Percentiles rank a stretch among this genome's conserved stretches.
These are phyloP conservation scores for Ganaspis sp. DNA, from an alignment of 1,140 invertebrate genomes.

Conservation along the genomic window DNA sequence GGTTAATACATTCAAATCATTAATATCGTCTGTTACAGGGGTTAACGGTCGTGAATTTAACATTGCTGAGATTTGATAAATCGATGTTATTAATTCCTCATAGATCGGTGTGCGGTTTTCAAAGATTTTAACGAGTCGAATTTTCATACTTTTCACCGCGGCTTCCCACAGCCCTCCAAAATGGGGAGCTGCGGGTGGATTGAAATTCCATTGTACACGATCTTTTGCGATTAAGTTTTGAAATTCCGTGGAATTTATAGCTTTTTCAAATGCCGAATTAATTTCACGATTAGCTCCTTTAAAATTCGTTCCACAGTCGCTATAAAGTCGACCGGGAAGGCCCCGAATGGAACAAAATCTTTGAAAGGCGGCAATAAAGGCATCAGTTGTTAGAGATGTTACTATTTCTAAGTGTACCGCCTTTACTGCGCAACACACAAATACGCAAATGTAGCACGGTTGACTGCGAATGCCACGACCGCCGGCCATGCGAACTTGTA, in stretches of 20 bases:
- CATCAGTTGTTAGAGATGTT: not conserved
- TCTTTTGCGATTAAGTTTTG: no score
- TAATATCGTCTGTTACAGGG: conserved; percentile 1
- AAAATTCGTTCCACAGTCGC: conserved; percentile 29
- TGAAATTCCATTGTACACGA: conserved; percentile 39
- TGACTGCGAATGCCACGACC: conserved; percentile 26
- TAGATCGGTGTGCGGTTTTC: conserved; percentile 38
- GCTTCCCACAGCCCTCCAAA: conserved; percentile 43
- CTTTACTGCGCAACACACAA: conserved; percentile 40
- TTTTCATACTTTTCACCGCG: conserved; percentile 39
- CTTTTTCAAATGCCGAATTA: no score
- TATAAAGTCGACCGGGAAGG: not conserved
- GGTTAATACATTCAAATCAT: conserved; percentile 19
- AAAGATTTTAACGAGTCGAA: conserved; percentile 47
- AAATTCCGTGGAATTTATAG: no score
- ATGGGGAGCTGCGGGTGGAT: conserved; percentile 33
- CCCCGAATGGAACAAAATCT: conserved; percentile 20
- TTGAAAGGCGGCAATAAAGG: not conserved
- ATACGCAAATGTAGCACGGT: conserved; percentile 34
- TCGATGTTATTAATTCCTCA: conserved; percentile 44
- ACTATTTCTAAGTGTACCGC: conserved; percentile 31
- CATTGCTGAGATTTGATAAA: conserved; percentile 47
- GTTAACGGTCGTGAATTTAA: conserved; percentile 49
- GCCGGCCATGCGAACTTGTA: conserved; percentile 31
- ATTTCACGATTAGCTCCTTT: conserved; percentile 18